Evolutionary conservation across 2,888 invertebrate genomes (phyloP).

Genomic region (Drosophila ochracea): DNA sequence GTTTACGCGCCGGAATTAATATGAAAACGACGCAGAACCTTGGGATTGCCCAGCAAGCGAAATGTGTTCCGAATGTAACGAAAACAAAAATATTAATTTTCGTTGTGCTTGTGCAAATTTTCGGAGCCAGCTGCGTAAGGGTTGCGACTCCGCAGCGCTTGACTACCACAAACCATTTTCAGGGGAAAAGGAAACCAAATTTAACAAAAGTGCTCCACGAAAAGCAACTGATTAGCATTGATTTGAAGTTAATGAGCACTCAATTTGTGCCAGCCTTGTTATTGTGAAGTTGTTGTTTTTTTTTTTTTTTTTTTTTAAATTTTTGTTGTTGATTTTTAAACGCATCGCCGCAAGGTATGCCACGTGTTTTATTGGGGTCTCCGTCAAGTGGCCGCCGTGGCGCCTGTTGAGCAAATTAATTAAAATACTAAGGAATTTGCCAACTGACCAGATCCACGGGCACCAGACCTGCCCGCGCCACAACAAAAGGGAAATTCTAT

Average conservation of each 20-base stretch:
- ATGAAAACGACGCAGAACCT: constrained; percentile 25
- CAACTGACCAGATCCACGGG: constrained; percentile 47
- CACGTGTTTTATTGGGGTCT: constrained; percentile 47
- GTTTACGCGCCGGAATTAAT: constrained; percentile 56
- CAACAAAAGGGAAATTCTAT: constrained; percentile 74
- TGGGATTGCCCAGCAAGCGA: not conserved
- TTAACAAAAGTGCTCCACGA: constrained; percentile 8
- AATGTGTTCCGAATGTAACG: constrained; percentile 4
- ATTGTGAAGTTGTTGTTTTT: constrained; percentile 11
- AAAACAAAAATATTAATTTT: constrained; percentile 37
- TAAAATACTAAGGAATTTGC: constrained; percentile 76
- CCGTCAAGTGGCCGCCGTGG: constrained; percentile 33
- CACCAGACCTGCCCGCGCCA: constrained; percentile 27
- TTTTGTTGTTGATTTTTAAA: constrained; percentile 14
- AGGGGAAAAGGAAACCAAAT: not conserved
- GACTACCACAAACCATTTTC: constrained; percentile 4
- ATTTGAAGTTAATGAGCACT: constrained; percentile 76
- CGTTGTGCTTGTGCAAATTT: constrained; percentile 8
- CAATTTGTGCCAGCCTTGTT: constrained; percentile 50
- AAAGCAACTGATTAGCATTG: constrained; percentile 76
- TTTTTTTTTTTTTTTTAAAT: not conserved
- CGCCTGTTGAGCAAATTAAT: constrained; percentile 74
- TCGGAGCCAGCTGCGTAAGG: constrained; percentile 5
- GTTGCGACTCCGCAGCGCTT: constrained; percentile 15
- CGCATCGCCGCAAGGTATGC: constrained; percentile 66